Conservation (phyloP, 2,113 vertebrate genomes). For the Erinaceus europaeus region DNA sequence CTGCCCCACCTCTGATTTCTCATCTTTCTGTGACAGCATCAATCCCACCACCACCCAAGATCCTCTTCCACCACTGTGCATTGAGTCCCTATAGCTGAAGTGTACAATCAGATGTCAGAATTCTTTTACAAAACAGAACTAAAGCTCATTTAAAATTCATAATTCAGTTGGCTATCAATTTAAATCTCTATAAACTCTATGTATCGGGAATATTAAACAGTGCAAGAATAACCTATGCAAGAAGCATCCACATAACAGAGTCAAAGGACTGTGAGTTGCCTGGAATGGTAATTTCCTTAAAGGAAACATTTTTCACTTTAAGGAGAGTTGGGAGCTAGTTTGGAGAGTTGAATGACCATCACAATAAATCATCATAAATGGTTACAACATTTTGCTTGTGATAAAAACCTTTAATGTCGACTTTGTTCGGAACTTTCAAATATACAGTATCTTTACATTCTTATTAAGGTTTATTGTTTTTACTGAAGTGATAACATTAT, state of each 20-base stretch:
- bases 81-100: not conserved
- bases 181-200: not conserved
- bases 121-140: not conserved
- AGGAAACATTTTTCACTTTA: too few relatives aligned
- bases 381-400: not conserved
- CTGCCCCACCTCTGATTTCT: too few relatives aligned
- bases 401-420: not conserved
- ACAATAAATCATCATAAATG: not conserved
- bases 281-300: too few relatives aligned
- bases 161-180: not conserved
- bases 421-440: not conserved
- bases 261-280: not conserved
- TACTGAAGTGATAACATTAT: not conserved
- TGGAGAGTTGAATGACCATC: not conserved
- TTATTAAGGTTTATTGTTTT: not conserved
- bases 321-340: too few relatives aligned
- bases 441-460: not conserved
- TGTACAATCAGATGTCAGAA: not conserved
- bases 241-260: not conserved
- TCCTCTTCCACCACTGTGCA: too few relatives aligned
- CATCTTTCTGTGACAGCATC: too few relatives aligned
- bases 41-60: too few relatives aligned
- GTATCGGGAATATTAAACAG: not conserved
- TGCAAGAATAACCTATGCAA: not conserved
- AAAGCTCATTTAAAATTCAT: not conserved